Evolutionary conservation across 2,888 invertebrate genomes (phyloP).

Genomic region (Phorcus lineatus): DNA sequence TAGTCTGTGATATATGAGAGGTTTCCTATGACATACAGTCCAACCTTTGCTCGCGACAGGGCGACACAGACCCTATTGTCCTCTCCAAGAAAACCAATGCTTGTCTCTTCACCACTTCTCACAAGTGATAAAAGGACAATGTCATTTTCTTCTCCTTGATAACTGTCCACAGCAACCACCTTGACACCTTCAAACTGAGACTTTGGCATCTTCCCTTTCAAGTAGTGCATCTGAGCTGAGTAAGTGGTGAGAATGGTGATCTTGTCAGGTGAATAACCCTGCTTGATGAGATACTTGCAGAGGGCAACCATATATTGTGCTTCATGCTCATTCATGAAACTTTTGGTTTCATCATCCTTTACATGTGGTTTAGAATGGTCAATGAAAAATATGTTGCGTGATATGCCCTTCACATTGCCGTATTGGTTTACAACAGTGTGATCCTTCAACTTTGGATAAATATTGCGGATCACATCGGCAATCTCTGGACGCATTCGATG

Average conservation of each 20-base stretch:
- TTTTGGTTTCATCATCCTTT: slow-evolving; percentile 55
- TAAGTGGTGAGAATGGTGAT: slow-evolving; percentile 73
- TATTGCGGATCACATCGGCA: slow-evolving; percentile 61
- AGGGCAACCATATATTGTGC: slow-evolving; percentile 63
- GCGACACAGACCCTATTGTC: slow-evolving; percentile 73
- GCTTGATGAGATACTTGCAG: slow-evolving; percentile 65
- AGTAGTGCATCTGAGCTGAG: slow-evolving; percentile 64
- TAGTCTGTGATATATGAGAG: slow-evolving; percentile 45
- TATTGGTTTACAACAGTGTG: slow-evolving; percentile 58
- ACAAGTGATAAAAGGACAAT: slow-evolving; percentile 74
- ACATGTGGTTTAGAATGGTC: slow-evolving; percentile 63
- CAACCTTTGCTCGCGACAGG: slow-evolving; percentile 71
- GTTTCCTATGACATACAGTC: slow-evolving; percentile 74
- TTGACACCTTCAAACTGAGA: slow-evolving; percentile 54
- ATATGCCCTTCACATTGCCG: slow-evolving; percentile 59
- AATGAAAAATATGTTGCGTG: slow-evolving; percentile 66
- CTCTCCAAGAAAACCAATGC: slow-evolving; percentile 68
- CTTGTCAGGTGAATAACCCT: slow-evolving; percentile 63
- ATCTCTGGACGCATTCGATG: slow-evolving; percentile 74
- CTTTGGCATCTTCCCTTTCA: slow-evolving; percentile 56
- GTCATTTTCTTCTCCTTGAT: slow-evolving; percentile 75
- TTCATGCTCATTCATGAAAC: slow-evolving; percentile 67
- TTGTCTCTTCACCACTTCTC: slow-evolving; percentile 62
- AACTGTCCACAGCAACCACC: slow-evolving; percentile 70
- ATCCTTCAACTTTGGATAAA: slow-evolving; percentile 67